These are phyloP conservation scores for Pseudeuparius sepicola DNA, from an alignment of 2,888 invertebrate genomes.

Conservation along the genomic window DNA sequence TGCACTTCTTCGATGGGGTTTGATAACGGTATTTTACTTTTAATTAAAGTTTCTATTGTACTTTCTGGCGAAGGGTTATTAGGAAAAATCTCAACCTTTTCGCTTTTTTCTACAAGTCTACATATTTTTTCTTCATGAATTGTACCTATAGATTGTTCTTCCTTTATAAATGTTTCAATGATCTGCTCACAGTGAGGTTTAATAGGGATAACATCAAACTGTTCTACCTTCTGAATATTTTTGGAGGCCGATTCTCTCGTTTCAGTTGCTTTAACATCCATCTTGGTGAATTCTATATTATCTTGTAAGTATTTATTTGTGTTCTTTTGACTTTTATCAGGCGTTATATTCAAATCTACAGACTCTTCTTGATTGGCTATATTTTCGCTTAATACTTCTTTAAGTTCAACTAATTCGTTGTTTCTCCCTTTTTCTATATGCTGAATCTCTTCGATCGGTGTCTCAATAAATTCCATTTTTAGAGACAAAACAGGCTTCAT, in stretches of 20 bases:
- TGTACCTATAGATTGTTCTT: not conserved
- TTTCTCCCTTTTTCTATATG: constrained; percentile 23
- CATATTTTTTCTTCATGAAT: too few species aligned
- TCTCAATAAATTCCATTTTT: constrained; percentile 48
- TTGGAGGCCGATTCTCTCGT: too few species aligned
- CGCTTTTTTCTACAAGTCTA: not conserved
- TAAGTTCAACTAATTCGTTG: too few species aligned
- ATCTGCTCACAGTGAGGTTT: too few species aligned
- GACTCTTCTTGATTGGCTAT: too few species aligned
- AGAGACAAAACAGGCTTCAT: constrained; percentile 55
- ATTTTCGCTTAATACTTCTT: too few species aligned
- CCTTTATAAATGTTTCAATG: not conserved
- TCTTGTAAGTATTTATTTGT: too few species aligned
- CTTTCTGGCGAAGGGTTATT: not conserved
- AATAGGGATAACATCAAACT: too few species aligned
- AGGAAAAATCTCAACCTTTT: not conserved
- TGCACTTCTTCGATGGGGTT: constrained; percentile 4
- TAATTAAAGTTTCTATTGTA: constrained; percentile 3
- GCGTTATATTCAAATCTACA: too few species aligned
- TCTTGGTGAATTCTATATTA: not conserved
- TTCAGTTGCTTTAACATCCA: too few species aligned
- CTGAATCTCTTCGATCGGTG: constrained; percentile 24
- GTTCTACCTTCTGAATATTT: too few species aligned
- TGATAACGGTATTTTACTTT: not conserved
- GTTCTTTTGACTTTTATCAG: too few species aligned